Evolutionary conservation across 2,888 invertebrate species (phyloP), one percentile per base, ranked within the genome.

Genomic region (Microplitis manilae): DNA sequence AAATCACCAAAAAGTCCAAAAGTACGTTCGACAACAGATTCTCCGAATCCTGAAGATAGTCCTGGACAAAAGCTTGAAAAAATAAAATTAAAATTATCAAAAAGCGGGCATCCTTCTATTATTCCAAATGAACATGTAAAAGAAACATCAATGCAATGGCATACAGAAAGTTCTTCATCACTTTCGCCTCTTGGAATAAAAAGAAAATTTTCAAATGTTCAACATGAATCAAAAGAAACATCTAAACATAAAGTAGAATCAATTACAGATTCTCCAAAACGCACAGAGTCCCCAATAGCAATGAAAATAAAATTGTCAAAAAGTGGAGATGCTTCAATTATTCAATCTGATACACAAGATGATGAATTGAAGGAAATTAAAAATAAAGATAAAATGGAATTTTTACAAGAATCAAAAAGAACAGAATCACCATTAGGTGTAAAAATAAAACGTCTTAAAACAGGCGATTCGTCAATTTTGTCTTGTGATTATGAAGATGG

Each of bases 71-170:
- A 92, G 80, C 85, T 92, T 62, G 91, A 90, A 0, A 92, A 92
- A 82, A 92, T 92, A 60, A 92, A 92, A 79, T 82, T 92, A 67
- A 92, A 92, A 79, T 87, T 92, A 61, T 91, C 92, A 0, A 92
- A 91, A 82, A 89, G 89, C 68, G 89, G 90, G 1, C 90, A 90
- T 79, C 90, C 90, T 5, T 90, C 90, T 1, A 90, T 90, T 68
- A 89, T 90, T 78, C 86, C 88, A 1, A 88, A 88, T 71, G 88
- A 88, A 64, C 87, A 85, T 73, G 64, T 83, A 0, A 88, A 89
- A 9, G 88, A 88, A 17, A 71, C 77, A 15, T 72, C 74, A 30
- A n/a, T 75, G 2, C 88, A 88, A n/a, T 87, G 89, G 86, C 86
- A 89, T 73, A 85, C 87, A 0, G 88, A 89, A 62, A 84, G 84